Evolutionary conservation across 2,888 invertebrate species (phyloP).

Genomic region (Halictus ligatus): DNA sequence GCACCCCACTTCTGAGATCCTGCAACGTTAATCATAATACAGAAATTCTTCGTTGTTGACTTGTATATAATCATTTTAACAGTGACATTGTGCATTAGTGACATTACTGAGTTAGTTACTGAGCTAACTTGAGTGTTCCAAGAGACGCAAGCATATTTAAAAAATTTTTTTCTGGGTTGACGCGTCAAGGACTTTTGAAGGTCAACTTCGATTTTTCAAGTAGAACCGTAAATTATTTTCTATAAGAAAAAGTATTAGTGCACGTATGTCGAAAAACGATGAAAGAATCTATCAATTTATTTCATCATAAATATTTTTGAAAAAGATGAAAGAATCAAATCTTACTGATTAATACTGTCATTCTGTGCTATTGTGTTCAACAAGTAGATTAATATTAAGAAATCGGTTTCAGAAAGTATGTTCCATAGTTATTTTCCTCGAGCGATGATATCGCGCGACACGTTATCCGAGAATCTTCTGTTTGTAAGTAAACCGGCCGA

Average conservation of each 20-base stretch:
- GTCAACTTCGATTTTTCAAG: too few species aligned
- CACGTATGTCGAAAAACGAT: not conserved
- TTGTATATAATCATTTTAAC: not conserved
- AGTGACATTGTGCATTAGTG: too few species aligned
- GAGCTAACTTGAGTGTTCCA: too few species aligned
- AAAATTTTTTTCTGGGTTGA: too few species aligned
- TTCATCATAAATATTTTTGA: not conserved
- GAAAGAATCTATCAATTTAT: not conserved
- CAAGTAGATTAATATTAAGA: not conserved
- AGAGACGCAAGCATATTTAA: too few species aligned
- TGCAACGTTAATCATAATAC: not conserved
- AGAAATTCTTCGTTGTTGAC: not conserved
- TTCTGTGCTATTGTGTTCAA: not conserved
- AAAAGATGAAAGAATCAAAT: too few species aligned
- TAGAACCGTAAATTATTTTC: too few species aligned
- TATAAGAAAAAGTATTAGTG: too few species aligned
- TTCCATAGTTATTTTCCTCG: not conserved
- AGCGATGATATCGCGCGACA: not conserved
- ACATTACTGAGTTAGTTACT: too few species aligned
- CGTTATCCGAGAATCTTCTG: not conserved
- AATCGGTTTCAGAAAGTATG: too few species aligned
- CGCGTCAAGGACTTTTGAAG: too few species aligned
- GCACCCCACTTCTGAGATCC: not conserved
- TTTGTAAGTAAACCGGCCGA: not conserved
- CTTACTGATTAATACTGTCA: too few species aligned